Evolutionary conservation across 1,140 invertebrate species (phyloP).

Genomic region (Procambarus clarkii): DNA sequence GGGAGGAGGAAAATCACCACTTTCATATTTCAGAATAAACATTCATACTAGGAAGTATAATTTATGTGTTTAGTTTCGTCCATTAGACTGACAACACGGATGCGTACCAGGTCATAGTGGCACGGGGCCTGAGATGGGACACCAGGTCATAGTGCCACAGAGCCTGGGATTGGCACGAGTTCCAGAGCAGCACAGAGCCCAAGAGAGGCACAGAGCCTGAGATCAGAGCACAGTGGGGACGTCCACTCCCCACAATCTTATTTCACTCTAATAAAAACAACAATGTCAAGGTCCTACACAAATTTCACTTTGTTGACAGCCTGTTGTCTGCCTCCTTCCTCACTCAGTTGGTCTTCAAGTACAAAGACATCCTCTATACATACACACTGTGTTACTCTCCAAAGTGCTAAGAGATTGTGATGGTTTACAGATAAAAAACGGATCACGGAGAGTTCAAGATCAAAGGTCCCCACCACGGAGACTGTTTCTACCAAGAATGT

Average conservation of each 20-base stretch:
- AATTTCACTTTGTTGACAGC: background rate
- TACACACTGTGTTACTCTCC: too few species aligned
- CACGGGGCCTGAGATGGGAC: background rate
- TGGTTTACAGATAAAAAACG: too few species aligned
- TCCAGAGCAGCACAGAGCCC: background rate
- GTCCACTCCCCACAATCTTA: background rate
- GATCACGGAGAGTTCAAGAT: too few species aligned
- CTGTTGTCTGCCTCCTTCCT: background rate
- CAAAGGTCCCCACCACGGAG: too few species aligned
- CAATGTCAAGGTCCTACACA: background rate
- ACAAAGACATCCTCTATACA: too few species aligned
- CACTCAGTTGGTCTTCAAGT: background rate
- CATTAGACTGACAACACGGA: background rate
- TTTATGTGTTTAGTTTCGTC: background rate
- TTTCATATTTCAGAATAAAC: background rate
- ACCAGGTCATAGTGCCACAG: background rate
- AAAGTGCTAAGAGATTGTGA: too few species aligned
- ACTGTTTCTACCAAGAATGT: too few species aligned
- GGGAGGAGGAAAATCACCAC: background rate
- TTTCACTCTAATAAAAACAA: background rate
- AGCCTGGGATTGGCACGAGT: background rate
- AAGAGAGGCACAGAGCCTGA: background rate
- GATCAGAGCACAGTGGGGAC: background rate
- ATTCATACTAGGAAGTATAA: background rate
- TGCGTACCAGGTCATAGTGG: background rate